Percentiles rank a stretch among this genome's conserved stretches.
Evolutionary conservation across 1,140 invertebrate genomes (phyloP).

Genomic region (Drosophila sucinea): DNA sequence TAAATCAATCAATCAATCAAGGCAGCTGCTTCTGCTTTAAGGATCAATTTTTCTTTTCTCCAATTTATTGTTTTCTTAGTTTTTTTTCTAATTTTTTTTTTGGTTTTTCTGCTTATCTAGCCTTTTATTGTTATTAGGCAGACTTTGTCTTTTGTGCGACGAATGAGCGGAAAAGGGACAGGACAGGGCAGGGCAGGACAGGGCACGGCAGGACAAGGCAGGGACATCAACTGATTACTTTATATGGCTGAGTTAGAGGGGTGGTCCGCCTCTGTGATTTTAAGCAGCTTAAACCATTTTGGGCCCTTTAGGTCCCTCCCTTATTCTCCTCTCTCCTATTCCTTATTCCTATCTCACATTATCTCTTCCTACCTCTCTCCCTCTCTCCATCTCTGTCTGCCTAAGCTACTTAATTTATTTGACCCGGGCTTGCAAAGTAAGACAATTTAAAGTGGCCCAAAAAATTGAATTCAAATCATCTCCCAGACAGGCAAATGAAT

Average conservation of each 20-base stretch:
- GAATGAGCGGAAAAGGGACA: background rate
- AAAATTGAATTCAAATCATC: conserved; percentile 73
- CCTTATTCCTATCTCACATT: conserved; percentile 24
- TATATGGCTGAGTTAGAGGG: background rate
- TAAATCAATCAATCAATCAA: conserved; percentile 80
- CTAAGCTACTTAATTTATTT: conserved; percentile 79
- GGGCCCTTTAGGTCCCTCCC: conserved; percentile 1
- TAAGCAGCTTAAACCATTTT: conserved; percentile 70
- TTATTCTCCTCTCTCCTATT: background rate
- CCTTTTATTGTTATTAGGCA: conserved; percentile 23
- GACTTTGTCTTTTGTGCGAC: conserved; percentile 19
- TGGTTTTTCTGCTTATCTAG: conserved; percentile 36
- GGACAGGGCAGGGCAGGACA: background rate
- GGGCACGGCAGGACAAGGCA: background rate
- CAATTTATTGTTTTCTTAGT: conserved; percentile 56
- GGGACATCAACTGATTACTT: conserved; percentile 9
- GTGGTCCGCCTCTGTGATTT: conserved; percentile 44
- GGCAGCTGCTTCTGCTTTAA: conserved; percentile 48
- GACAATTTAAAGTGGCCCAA: conserved; percentile 57
- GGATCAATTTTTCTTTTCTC: conserved; percentile 21
- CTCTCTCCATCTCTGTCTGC: conserved; percentile 55
- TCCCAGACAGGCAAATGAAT: conserved; percentile 22
- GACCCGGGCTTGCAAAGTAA: conserved; percentile 39
- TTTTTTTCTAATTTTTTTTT: conserved; percentile 24
- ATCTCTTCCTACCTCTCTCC: conserved; percentile 25